phyloP scores from a whole-genome alignment of 2,113 vertebrate genomes.

The Lepidothrix coronata region DNA sequence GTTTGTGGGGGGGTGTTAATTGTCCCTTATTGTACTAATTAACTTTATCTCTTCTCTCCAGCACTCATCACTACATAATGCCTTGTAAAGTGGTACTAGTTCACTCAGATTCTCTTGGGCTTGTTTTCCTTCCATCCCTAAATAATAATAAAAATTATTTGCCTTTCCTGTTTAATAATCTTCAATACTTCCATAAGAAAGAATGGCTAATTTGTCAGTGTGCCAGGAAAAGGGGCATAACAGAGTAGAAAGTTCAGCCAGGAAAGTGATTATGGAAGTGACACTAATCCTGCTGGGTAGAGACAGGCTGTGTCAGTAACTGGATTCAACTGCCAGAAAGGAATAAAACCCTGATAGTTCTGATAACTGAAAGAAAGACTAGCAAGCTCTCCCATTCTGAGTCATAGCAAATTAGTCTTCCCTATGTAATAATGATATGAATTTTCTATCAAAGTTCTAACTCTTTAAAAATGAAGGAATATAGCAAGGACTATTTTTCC shows the following conservation, averaged over 20 bases:
- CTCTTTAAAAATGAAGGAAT: background rate
- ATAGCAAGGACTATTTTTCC: background rate
- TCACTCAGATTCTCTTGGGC: background rate
- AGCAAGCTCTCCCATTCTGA: background rate
- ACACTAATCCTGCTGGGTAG: background rate
- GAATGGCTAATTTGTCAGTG: background rate
- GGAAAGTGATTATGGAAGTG: background rate
- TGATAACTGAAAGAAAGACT: background rate
- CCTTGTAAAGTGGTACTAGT: background rate
- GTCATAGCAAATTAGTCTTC: background rate
- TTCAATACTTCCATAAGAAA: background rate
- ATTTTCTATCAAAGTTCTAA: background rate
- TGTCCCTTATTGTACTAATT: background rate
- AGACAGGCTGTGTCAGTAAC: background rate
- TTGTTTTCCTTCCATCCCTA: background rate
- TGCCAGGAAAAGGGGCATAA: background rate
- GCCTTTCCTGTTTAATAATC: background rate
- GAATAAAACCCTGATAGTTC: background rate
- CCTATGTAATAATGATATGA: background rate
- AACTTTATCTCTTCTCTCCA: constrained; percentile 11
- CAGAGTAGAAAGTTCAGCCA: background rate
- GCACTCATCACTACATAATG: background rate
- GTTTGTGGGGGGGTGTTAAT: background rate
- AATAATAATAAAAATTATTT: background rate
- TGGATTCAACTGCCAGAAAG: background rate